Base-by-base conservation (phyloP, 2,888 invertebrate genomes). In the Desoria tigrina region DNA sequence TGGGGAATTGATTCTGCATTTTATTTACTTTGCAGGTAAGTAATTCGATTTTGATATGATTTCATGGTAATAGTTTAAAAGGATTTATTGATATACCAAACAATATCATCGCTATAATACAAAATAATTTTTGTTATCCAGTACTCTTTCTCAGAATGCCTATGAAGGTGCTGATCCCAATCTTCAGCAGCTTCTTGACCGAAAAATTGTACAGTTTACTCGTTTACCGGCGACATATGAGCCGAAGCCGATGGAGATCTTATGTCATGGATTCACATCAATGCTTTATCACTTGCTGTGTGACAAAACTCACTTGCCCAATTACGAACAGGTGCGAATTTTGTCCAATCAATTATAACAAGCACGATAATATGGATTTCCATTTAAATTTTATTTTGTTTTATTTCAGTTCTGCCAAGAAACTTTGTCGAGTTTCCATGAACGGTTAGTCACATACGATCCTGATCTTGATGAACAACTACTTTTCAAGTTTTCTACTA, bases 21-120 rank as follows among this genome's bases (percentile, higher is more conserved):
- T 26, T 74, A 75, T 45, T 70, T 75, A 53, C 39, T 75, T 54
- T 71, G 73, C 69, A 75, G 74, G 72, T 74, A 61, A 39, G 26
- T 28, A 56, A 37, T n/a, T n/a, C n/a, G n/a, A n/a, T n/a, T n/a
- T n/a, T n/a, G n/a, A n/a, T n/a, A n/a, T n/a, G n/a, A n/a, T n/a
- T n/a, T n/a, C n/a, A n/a, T n/a, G n/a, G n/a, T n/a, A n/a, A n/a
- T n/a, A n/a, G n/a, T n/a, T n/a, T n/a, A n/a, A n/a, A n/a, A n/a
- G n/a, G n/a, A n/a, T n/a, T n/a, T n/a, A n/a, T n/a, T n/a, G n/a
- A n/a, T n/a, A n/a, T n/a, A n/a, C n/a, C n/a, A n/a, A n/a, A n/a
- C n/a, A n/a, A n/a, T n/a, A n/a, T n/a, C n/a, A n/a, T n/a, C n/a
- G n/a, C n/a, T n/a, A n/a, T n/a, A n/a, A n/a, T n/a, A n/a, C n/a